Evolutionary conservation across 35 echinoderm and acorn worm genomes (phyloP).

Genomic region (Anneissia japonica): DNA sequence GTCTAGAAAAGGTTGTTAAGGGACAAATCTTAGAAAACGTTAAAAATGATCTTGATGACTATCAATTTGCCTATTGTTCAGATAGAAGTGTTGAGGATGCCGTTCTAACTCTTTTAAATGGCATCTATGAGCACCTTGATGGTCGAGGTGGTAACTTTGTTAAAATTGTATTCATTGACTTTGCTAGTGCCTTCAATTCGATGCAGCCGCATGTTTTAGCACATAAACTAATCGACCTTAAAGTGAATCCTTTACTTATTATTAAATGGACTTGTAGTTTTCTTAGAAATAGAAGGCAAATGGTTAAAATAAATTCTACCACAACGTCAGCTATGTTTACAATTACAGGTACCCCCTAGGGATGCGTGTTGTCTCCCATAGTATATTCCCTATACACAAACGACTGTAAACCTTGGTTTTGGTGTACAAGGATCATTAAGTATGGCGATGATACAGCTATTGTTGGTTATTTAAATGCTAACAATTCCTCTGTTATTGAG

Average conservation of each 20-base stretch:
- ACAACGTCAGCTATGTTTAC: no score
- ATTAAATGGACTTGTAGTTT: no score
- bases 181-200: conserved; percentile 15
- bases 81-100: conserved; percentile 7
- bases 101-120: background rate
- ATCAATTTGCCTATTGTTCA: conserved; percentile 24
- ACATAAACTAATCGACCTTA: background rate
- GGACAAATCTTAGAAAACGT: background rate
- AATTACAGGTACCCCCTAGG: no score
- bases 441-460: background rate
- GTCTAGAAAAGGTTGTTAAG: conserved; percentile 8
- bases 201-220: conserved; percentile 23
- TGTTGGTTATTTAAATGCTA: background rate
- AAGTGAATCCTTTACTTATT: conserved; percentile 21
- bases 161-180: conserved; percentile 13
- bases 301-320: no score
- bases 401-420: background rate
- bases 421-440: background rate
- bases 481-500: background rate
- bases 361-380: no score
- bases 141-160: background rate
- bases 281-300: no score
- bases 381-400: no score
- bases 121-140: background rate
- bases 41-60: conserved; percentile 8